Evolutionary conservation across 2,888 invertebrate species (phyloP).

Genomic region (Spisula solida): DNA sequence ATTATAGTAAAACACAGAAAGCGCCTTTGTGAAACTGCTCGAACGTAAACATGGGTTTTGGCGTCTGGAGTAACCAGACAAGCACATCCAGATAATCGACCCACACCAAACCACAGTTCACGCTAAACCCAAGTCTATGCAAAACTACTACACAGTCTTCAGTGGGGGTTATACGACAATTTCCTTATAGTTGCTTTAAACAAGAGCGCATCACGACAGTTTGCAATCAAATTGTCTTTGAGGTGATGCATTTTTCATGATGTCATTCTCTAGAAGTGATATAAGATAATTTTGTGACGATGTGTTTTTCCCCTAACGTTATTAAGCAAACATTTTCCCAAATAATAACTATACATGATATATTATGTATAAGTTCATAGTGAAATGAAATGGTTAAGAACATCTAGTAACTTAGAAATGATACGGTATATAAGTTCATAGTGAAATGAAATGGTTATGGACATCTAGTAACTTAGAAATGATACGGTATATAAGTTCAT

Average conservation of each 20-base stretch:
- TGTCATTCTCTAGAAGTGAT: background rate
- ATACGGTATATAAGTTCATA: background rate
- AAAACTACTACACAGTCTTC: too few species aligned
- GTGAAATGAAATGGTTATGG: background rate
- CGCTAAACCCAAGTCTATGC: too few species aligned
- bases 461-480: too few species aligned
- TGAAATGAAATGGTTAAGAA: background rate
- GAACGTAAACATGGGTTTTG: too few species aligned
- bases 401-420: too few species aligned
- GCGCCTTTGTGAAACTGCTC: too few species aligned
- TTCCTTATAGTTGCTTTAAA: background rate
- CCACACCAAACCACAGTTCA: too few species aligned
- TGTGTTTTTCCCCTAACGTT: background rate
- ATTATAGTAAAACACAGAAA: too few species aligned
- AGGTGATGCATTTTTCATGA: background rate
- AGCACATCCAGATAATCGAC: too few species aligned
- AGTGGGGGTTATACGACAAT: too few species aligned
- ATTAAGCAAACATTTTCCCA: background rate
- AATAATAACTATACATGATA: background rate
- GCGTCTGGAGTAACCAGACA: too few species aligned
- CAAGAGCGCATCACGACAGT: background rate
- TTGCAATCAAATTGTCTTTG: background rate
- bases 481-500: background rate
- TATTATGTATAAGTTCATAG: background rate
- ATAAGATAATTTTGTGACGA: background rate